Evolutionary conservation across 1,140 invertebrate genomes (phyloP), one percentile per base, ranked within the genome.

Genomic region (Cotesia chilonis): DNA sequence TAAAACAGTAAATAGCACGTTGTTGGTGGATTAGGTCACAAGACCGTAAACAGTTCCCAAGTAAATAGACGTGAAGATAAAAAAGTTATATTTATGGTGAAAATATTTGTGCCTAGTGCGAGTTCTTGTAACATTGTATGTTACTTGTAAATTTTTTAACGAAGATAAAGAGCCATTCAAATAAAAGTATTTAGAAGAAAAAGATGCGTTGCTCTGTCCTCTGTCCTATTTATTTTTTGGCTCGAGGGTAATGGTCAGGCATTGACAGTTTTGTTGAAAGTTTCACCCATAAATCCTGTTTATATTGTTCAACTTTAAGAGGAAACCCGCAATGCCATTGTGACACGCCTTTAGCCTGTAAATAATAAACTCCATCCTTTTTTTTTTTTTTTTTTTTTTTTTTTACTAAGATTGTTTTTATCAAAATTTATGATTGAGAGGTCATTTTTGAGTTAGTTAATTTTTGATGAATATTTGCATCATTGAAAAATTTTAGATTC

Each of bases 201-300:
- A 14, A 63, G 60, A 63, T 37, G n/a, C 35, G 14, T 2, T 20
- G 17, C 9, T 59, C 28, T 28, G 28, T 28, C 28, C 28, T 28
- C 28, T 28, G 28, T 28, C 28, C 28, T 28, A 28, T 59, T 59
- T 9, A 20, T 59, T 9, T 59, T 59, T 17, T 59, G 17, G 9
- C 20, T 20, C 36, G 38, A 67, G 36, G 67, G 76, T 70, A 77
- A 75, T 74, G 74, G 77, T 69, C 70, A 60, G 51, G 75, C 82
- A 86, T 86, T 86, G 85, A 87, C 81, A 82, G 80, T 85, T 86
- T 82, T 84, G 85, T 85, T 87, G 85, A 87, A 87, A 87, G 84
- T 87, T 85, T 80, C 76, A 70, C 74, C 77, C 83, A 81, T 86
- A 86, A 87, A 87, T 86, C 84, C 79, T 70, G 75, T 74, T 73